A percentile compares a stretch with the other conserved stretches of the same genome.
Conservation (phyloP, 37 sponge, comb jelly and placozoan genomes). For the Lycopodina hypogea region DNA sequence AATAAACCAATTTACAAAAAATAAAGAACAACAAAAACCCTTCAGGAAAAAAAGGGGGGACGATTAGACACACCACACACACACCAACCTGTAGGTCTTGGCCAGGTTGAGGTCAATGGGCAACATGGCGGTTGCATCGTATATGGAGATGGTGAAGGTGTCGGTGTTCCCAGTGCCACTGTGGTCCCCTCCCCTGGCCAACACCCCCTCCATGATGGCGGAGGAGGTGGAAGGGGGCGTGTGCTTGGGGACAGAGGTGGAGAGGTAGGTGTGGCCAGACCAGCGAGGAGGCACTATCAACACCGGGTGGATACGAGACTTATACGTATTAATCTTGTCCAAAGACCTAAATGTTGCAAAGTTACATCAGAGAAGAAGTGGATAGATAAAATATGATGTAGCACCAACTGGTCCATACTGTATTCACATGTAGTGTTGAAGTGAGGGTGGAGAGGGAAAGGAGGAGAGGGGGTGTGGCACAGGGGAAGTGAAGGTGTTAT, state of each 20-base stretch:
- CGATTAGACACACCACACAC: no score
- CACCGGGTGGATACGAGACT: slow-evolving; percentile 12
- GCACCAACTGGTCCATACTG: no score
- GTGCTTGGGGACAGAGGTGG: slow-evolving; percentile 30
- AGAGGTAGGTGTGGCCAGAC: slow-evolving; percentile 17
- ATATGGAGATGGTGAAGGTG: slow-evolving; percentile 18
- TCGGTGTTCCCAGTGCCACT: background rate
- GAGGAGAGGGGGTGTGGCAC: background rate
- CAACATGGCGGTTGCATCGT: slow-evolving; percentile 28
- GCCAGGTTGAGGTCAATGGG: slow-evolving; percentile 63
- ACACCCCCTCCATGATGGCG: background rate
- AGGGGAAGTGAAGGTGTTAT: background rate
- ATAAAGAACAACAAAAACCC: no score
- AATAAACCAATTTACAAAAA: no score
- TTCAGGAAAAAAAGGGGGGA: no score
- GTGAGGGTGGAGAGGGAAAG: background rate
- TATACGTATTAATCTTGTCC: slow-evolving; percentile 33
- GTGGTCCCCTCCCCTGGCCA: background rate
- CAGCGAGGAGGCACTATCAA: slow-evolving; percentile 6
- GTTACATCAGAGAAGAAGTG: no score
- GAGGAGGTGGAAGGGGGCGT: background rate
- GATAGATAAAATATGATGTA: no score
- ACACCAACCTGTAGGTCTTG: slow-evolving; percentile 44
- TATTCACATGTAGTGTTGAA: no score
- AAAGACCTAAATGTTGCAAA: slow-evolving; percentile 22